Evolutionary conservation across 1,140 invertebrate genomes (phyloP).

Genomic region (Drosophila ogumai): DNA sequence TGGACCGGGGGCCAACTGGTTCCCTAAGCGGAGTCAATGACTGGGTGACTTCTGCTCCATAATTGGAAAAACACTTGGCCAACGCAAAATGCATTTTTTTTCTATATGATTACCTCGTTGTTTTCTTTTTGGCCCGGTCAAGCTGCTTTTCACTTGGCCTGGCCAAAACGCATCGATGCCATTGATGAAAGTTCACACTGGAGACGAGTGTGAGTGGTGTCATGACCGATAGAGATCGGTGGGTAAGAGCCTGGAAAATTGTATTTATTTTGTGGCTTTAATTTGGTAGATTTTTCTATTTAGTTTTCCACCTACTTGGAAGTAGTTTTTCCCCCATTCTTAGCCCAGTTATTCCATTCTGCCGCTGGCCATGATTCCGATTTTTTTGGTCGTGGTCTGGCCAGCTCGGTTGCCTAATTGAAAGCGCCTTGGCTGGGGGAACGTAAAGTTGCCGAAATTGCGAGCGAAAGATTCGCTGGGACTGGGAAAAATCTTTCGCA

Average conservation of each 20-base stretch:
- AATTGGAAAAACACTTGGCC: conserved; percentile 53
- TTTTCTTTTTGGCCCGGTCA: conserved; percentile 14
- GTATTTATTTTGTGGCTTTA: too few relatives aligned
- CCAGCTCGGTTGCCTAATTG: conserved; percentile 58
- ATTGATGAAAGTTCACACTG: conserved; percentile 53
- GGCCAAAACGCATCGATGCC: conserved; percentile 9
- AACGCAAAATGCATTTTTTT: conserved; percentile 29
- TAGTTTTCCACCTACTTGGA: too few relatives aligned
- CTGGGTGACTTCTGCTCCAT: conserved; percentile 67
- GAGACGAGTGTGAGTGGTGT: background rate
- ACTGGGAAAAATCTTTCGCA: conserved; percentile 50
- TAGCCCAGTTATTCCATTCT: conserved; percentile 9
- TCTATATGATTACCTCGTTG: conserved; percentile 5
- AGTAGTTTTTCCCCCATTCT: conserved; percentile 7
- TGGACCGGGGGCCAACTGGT: conserved; percentile 44
- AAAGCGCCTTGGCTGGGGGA: conserved; percentile 55
- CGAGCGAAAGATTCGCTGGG: background rate
- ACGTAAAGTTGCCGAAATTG: background rate
- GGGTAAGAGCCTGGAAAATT: background rate
- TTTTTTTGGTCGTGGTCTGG: conserved; percentile 28
- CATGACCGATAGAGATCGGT: conserved; percentile 12
- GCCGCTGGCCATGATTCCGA: conserved; percentile 57
- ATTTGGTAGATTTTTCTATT: background rate
- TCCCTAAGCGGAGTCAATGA: conserved; percentile 59
- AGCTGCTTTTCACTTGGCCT: conserved; percentile 48